These are phyloP conservation scores for Paramuricea clavata DNA, from an alignment of 92 coral and sea anemone species.

Conservation along the genomic window DNA sequence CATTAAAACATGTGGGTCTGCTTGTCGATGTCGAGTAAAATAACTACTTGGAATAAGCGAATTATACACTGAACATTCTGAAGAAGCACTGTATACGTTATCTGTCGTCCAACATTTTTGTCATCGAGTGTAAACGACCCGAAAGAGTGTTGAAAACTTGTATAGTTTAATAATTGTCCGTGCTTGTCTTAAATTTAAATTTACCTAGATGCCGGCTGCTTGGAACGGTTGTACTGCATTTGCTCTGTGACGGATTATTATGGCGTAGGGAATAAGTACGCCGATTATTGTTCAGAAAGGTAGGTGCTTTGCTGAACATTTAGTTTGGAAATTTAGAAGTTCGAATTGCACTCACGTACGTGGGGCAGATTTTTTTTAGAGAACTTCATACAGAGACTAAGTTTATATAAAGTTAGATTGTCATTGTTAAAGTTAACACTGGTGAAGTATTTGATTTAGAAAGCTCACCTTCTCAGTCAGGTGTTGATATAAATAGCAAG, in stretches of 20 bases:
- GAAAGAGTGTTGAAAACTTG: constrained; percentile 17
- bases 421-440: neutral
- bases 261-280: constrained; percentile 22
- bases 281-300: constrained; percentile 41
- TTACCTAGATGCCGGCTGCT: constrained; percentile 39
- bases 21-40: constrained; percentile 21
- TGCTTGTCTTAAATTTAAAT: constrained; percentile 10
- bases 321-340: neutral
- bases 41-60: constrained; percentile 8
- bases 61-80: neutral
- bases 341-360: neutral
- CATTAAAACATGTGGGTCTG: constrained; percentile 51
- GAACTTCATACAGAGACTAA: neutral
- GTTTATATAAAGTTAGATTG: neutral
- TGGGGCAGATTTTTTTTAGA: neutral
- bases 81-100: constrained; percentile 12
- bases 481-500: constrained; percentile 10
- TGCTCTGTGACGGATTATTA: constrained; percentile 25
- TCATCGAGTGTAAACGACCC: constrained; percentile 17
- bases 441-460: constrained; percentile 7
- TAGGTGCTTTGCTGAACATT: constrained; percentile 30
- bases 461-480: constrained; percentile 14
- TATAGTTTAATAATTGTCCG: constrained; percentile 3
- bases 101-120: constrained; percentile 20
- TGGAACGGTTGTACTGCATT: constrained; percentile 42